phyloP scores from a whole-genome alignment of 2,888 invertebrate genomes.

The Aspidiotus rigidus region DNA sequence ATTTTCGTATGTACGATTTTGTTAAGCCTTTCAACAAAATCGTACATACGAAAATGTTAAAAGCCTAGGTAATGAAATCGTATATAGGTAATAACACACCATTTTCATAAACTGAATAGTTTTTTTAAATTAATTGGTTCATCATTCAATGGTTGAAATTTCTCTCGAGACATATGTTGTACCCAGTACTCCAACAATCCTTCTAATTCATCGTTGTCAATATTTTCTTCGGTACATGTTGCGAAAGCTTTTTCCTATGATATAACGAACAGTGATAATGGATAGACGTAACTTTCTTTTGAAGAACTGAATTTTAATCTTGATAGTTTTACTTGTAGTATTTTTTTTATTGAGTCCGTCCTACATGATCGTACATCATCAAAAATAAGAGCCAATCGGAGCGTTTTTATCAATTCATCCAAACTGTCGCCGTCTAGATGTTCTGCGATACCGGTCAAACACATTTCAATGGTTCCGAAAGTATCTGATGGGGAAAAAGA shows the following conservation, averaged over 20 bases:
- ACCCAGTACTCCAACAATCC: slow-evolving; percentile 17
- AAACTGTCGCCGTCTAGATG: not conserved
- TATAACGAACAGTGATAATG: not conserved
- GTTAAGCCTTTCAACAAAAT: no score
- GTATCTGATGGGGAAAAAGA: not conserved
- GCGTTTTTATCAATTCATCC: not conserved
- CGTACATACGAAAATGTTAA: no score
- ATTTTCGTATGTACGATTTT: no score
- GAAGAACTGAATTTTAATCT: no score
- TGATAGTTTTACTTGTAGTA: not conserved
- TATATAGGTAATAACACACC: no score
- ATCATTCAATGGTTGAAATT: not conserved
- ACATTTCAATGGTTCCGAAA: not conserved
- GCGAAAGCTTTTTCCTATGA: slow-evolving; percentile 7
- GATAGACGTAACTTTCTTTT: no score
- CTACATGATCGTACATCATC: not conserved
- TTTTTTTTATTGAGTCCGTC: not conserved
- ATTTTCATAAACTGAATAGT: no score
- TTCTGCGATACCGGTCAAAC: not conserved
- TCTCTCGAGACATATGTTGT: slow-evolving; percentile 14
- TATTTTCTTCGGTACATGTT: not conserved
- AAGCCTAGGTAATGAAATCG: no score
- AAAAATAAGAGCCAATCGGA: not conserved
- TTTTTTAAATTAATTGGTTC: no score
- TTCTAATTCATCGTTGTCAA: slow-evolving; percentile 3